phyloP scores from a whole-genome alignment of 2,797 vertebrate genomes.

The Pseudotriccus pelzelni region DNA sequence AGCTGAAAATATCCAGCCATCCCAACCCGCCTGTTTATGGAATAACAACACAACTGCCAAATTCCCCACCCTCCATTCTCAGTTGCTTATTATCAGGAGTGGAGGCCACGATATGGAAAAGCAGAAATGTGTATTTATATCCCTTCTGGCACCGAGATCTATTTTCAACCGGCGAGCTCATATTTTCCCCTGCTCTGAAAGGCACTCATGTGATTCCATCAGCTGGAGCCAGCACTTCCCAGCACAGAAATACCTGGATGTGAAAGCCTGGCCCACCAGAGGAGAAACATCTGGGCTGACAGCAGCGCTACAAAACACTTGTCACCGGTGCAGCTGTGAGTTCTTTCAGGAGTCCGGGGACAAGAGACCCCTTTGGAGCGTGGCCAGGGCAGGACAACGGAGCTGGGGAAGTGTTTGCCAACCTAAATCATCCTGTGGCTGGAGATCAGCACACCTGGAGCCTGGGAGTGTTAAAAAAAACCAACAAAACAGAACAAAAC shows the following conservation, averaged over 20 bases:
- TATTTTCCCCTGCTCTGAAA: background rate
- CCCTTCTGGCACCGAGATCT: background rate
- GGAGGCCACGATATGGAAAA: background rate
- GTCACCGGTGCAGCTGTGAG: accelerated
- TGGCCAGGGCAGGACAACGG: background rate
- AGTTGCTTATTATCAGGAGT: background rate
- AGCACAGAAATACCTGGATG: background rate
- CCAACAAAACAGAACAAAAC: too few relatives aligned
- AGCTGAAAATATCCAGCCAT: background rate
- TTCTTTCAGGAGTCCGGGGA: background rate
- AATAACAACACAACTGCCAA: background rate
- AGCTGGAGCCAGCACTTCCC: background rate
- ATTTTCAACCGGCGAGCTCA: background rate
- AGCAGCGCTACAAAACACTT: too few relatives aligned
- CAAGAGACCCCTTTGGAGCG: background rate
- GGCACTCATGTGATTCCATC: accelerated
- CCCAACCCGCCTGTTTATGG: background rate
- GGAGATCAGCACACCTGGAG: background rate
- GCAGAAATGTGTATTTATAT: background rate
- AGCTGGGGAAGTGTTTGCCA: background rate
- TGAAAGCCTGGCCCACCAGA: background rate
- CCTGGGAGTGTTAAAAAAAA: background rate
- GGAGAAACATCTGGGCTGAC: background rate
- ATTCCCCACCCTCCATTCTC: constrained; percentile 20
- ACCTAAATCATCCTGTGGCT: background rate